Percentiles rank a stretch among this genome's conserved stretches.
These are phyloP conservation scores for Epizoanthus stellaris DNA, from an alignment of 92 coral and sea anemone species.

Conservation along the genomic window DNA sequence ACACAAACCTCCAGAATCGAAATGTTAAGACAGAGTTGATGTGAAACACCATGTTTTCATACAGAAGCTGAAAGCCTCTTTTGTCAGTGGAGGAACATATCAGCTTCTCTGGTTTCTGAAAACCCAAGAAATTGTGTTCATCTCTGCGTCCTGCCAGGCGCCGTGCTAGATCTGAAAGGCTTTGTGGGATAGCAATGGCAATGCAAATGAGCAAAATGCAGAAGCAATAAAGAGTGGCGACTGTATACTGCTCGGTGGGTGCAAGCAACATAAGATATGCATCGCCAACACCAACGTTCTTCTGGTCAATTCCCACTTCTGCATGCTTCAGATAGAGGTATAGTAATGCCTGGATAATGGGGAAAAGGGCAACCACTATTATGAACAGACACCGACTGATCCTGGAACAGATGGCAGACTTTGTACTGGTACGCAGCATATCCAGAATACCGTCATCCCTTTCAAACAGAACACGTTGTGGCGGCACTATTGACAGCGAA, in stretches of 20 bases:
- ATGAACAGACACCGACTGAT: slow-evolving; percentile 90
- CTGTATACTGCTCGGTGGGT: slow-evolving; percentile 53
- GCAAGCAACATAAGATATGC: slow-evolving; percentile 77
- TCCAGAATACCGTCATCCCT: slow-evolving; percentile 77
- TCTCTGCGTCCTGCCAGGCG: slow-evolving; percentile 90
- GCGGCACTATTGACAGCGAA: slow-evolving; percentile 45
- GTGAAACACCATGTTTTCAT: slow-evolving; percentile 96
- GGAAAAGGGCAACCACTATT: slow-evolving; percentile 71
- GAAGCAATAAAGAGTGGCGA: slow-evolving; percentile 76
- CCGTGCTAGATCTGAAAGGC: slow-evolving; percentile 90
- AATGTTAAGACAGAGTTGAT: slow-evolving; percentile 74
- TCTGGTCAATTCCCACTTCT: slow-evolving; percentile 71
- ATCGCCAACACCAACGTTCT: slow-evolving; percentile 78
- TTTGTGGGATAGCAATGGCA: slow-evolving; percentile 93
- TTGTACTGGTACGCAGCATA: slow-evolving; percentile 67
- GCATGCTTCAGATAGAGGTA: slow-evolving; percentile 69
- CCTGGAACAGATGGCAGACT: slow-evolving; percentile 80
- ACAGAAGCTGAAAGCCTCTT: slow-evolving; percentile 92
- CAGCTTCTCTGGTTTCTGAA: slow-evolving; percentile 79
- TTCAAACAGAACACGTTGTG: slow-evolving; percentile 64
- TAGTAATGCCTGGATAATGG: slow-evolving; percentile 78
- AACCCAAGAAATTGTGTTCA: slow-evolving; percentile 89
- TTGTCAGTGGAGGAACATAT: slow-evolving; percentile 72
- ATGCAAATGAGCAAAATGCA: slow-evolving; percentile 83
- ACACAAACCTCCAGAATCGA: slow-evolving; percentile 88